A percentile compares a stretch with the other conserved stretches of the same genome.
These are phyloP conservation scores for Chelonus formosanus DNA, from an alignment of 2,888 invertebrate genomes.

Conservation along the genomic window DNA sequence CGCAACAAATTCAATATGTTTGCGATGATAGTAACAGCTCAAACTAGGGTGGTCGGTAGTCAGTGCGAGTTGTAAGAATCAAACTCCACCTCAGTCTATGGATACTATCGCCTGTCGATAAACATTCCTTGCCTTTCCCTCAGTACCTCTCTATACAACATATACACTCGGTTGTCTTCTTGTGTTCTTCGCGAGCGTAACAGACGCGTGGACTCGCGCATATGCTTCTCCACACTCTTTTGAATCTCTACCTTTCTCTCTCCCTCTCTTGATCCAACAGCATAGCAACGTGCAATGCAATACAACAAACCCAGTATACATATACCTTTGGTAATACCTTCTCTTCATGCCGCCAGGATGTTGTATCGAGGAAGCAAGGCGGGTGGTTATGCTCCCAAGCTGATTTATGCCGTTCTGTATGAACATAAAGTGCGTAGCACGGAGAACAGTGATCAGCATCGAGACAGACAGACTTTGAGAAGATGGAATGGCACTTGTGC, in stretches of 20 bases:
- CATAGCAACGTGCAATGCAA: constrained; percentile 15
- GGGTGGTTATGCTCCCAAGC: constrained; percentile 48
- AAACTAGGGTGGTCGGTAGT: constrained; percentile 33
- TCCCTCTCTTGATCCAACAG: background rate
- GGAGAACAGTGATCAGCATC: constrained; percentile 42
- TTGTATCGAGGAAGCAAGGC: constrained; percentile 44
- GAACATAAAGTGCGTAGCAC: constrained; percentile 55
- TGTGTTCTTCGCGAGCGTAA: constrained; percentile 11
- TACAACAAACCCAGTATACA: background rate
- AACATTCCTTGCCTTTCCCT: constrained; percentile 30
- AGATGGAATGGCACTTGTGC: constrained; percentile 1
- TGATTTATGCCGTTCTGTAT: constrained; percentile 52
- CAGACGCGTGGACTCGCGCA: constrained; percentile 19
- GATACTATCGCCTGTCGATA: constrained; percentile 30
- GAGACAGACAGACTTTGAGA: constrained; percentile 20
- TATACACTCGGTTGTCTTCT: constrained; percentile 3
- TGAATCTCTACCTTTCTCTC: background rate
- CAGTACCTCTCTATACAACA: background rate
- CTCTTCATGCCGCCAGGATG: constrained; percentile 4
- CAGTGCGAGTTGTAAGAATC: background rate
- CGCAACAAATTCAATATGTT: constrained; percentile 29
- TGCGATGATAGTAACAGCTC: constrained; percentile 30
- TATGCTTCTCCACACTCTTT: background rate
- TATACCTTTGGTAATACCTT: background rate
- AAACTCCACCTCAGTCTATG: constrained; percentile 19